Evolutionary conservation across 2,797 vertebrate genomes (phyloP), one percentile per base, ranked within the genome.

Genomic region (Rhinichthys osculus): DNA sequence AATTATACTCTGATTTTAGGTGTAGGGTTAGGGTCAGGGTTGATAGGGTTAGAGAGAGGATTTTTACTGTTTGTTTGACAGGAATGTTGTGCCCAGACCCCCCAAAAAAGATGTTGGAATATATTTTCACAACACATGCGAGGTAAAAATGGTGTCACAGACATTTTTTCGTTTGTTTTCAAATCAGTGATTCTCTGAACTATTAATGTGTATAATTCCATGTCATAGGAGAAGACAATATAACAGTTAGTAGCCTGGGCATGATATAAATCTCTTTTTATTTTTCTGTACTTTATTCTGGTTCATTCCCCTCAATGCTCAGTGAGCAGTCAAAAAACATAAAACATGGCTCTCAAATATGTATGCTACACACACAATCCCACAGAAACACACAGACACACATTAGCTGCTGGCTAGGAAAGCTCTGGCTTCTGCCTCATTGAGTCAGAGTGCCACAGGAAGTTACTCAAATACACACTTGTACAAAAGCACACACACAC

Each of bases 401-500:
- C n/a, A 35, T 73, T 67, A 78, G 86, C 77, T 67, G 23, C 76
- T 78, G 40, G 81, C 70, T 71, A n/a, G 54, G 30, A 70, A 47
- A 70, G 83, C 66, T 47, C 52, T 78, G 50, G 74, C 66, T 84
- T 84, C 69, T 84, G 86, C 86, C 21, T 84, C 76, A 87, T 67
- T 80, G 82, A 62, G 14, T 84, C 77, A 66, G 57, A 81, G 64
- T 81, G 30, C 50, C 62, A 80, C 42, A 67, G 54, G 47, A 80
- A 67, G 82, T 44, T 57, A 23, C 44, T 72, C 54, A 67, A 64
- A 86, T 38, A 73, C 69, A 85, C 77, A 74, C 23, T 64, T 30
- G 77, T 69, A 23, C 27, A 19, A 54, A 67, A 38, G 16, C n/a
- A 73, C 67, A 74, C 57, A 57, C 57, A 59, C 40, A 44, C 33